Base-by-base conservation (phyloP, 2,113 vertebrate species). In the Astur gentilis region DNA sequence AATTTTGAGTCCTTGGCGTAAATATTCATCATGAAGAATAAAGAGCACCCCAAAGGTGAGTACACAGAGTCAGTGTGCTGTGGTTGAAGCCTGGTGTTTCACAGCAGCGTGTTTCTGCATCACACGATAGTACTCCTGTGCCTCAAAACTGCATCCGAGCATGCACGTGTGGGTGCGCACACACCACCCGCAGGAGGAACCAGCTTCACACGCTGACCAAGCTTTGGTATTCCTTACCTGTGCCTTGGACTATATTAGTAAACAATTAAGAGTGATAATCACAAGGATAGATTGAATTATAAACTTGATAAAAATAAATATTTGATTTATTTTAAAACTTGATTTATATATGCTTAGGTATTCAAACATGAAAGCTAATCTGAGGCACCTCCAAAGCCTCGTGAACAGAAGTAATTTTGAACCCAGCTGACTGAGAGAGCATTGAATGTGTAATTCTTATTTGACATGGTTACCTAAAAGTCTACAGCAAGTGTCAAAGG, bases 111-210 rank as follows among this genome's bases (percentile, higher is more conserved):
- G 29, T 5, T 95, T 81, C 38, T 82, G 18, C 19, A 44, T n/a
- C 25, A 49, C 21, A 31, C 31, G 66, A 4, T 2, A 16, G 14
- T 10, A 36, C 5, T 62, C 16, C 34, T 52, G 38, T 86, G 72
- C 57, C 62, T 40, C 44, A 61, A 58, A 73, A 61, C 17, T 70
- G 26, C 27, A 52, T 20, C 58, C 0, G 0, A 82, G 15, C 2
- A 0, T 3, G 12, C 4, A 14, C 0, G 0, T 12, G 34, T 49
- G 21, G 16, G 19, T 70, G 34, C 32, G 45, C 57, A 52, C 16
- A 40, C 10, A 27, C 13, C 6, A 5, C 11, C n/a, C 3, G 1
- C 22, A 32, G 29, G 34, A 78, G 36, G 22, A 87, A 31, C 8
- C 8, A 10, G 13, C 47, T 66, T 93, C 38, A 45, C 29, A 86